Conservation (phyloP, 2,113 vertebrate species). For the Corvus moneduloides region DNA sequence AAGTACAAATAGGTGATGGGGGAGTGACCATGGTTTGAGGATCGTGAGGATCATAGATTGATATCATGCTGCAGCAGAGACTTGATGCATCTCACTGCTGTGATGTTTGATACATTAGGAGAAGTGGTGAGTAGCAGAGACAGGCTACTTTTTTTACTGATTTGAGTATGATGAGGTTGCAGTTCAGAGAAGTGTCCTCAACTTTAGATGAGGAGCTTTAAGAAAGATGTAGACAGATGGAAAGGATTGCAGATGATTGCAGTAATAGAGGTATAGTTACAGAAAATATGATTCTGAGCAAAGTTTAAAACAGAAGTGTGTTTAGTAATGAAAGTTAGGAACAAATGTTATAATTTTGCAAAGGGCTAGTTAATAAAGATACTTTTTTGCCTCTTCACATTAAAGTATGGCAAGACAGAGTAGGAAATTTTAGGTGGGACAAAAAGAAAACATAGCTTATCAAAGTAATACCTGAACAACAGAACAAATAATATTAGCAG, state of each 20-base stretch:
- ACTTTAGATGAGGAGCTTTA: neutral
- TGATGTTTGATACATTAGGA: neutral
- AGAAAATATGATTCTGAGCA: neutral
- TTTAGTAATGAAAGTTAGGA: neutral
- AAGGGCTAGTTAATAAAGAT: neutral
- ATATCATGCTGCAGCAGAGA: neutral
- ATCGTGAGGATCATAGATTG: neutral
- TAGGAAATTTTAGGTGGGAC: neutral
- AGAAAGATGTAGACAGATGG: neutral
- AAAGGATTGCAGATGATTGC: neutral
- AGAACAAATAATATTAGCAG: neutral
- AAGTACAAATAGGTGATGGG: neutral
- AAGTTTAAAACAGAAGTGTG: neutral
- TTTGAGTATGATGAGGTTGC: neutral
- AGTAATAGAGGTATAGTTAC: fast-evolving
- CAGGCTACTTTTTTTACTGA: neutral
- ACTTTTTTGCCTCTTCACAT: neutral
- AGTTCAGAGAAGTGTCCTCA: neutral
- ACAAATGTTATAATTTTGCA: neutral
- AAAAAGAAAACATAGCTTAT: neutral
- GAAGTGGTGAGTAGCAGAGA: neutral
- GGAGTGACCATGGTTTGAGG: neutral
- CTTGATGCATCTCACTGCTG: neutral
- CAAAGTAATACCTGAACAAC: neutral
- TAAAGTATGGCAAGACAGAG: neutral